Conservation (phyloP, 2,113 vertebrate species). For the Rostratula benghalensis region DNA sequence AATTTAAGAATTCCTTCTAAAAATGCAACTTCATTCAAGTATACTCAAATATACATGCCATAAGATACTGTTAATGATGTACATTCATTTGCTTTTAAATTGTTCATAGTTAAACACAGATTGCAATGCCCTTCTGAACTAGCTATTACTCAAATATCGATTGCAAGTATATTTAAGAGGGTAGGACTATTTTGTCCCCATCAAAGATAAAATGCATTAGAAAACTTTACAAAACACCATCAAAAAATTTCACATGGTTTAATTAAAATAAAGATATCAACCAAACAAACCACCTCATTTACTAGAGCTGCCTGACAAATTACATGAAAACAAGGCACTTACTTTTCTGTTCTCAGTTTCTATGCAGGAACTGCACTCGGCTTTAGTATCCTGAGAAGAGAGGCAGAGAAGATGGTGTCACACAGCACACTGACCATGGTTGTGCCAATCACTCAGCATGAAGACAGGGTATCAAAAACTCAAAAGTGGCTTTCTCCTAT, state of each 20-base stretch:
- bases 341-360: slow-evolving; percentile 81
- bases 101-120: neutral
- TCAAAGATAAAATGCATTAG: neutral
- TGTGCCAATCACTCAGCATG: neutral
- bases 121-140: neutral
- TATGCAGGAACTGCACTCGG: slow-evolving; percentile 75
- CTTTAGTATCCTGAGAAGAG: slow-evolving; percentile 76
- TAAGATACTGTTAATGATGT: too few relatives aligned
- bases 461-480: neutral
- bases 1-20: neutral
- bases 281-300: neutral
- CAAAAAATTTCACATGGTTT: neutral
- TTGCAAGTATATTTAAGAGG: neutral
- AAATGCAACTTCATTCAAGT: neutral
- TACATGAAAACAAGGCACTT: slow-evolving; percentile 60
- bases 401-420: neutral
- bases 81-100: too few relatives aligned
- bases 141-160: neutral
- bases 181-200: neutral
- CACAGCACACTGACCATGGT: neutral
- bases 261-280: neutral
- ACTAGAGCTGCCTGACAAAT: neutral
- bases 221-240: neutral
- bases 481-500: neutral
- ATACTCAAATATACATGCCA: neutral